phyloP scores from a whole-genome alignment of 2,113 vertebrate species.

The Sula dactylatra region DNA sequence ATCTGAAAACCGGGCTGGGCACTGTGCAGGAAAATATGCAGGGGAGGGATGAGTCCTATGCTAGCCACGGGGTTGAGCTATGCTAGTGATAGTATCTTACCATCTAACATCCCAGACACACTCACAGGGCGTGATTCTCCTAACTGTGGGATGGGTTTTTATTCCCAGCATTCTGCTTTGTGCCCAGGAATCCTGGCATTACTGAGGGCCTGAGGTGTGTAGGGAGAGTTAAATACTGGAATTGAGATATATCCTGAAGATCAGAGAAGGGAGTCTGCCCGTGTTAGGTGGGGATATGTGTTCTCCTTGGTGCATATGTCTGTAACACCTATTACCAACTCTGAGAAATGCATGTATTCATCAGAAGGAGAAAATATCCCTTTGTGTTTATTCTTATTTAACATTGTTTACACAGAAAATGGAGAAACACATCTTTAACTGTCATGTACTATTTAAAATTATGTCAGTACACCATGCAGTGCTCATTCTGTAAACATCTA shows the following conservation, averaged over 20 bases:
- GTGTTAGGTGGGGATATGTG: background rate
- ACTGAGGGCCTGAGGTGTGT: background rate
- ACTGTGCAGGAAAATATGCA: accelerated
- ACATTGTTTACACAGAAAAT: conserved; percentile 69
- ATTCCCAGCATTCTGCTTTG: background rate
- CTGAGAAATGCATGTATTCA: conserved; percentile 10
- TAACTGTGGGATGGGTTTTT: background rate
- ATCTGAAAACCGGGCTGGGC: background rate
- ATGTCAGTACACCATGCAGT: background rate
- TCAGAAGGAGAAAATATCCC: conserved; percentile 45
- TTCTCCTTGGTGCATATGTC: background rate
- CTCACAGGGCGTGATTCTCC: background rate
- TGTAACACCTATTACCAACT: background rate
- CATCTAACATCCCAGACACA: background rate
- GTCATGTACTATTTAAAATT: conserved; percentile 47
- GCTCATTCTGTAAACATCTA: conserved; percentile 66
- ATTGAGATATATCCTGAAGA: conserved; percentile 29
- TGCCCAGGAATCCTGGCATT: background rate
- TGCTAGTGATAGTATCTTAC: background rate
- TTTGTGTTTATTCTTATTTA: conserved; percentile 69
- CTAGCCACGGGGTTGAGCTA: background rate
- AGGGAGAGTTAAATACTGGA: background rate
- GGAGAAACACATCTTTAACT: conserved; percentile 65
- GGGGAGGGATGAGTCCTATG: background rate
- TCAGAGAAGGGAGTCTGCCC: background rate